Base-by-base conservation (phyloP, 2,797 vertebrate species). In the Labeo calbasu region DNA sequence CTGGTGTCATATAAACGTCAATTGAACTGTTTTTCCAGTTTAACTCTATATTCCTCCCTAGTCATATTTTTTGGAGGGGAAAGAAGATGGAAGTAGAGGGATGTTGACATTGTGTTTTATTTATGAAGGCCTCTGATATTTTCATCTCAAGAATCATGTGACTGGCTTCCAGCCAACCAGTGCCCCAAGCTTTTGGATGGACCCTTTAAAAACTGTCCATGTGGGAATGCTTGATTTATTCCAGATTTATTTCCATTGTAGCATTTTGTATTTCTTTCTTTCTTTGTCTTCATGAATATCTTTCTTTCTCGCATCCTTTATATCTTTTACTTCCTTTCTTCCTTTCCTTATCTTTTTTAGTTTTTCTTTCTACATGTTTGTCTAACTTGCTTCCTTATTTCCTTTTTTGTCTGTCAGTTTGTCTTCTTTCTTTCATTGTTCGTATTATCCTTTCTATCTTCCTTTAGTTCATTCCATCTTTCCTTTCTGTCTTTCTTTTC, bases 91-190 rank as follows among this genome's bases (percentile, higher is more conserved):
- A 21, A 36, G 61, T 59, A 70, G 23, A 77, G 14, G 55, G 77
- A 80, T 70, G 70, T 32, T 69, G 36, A 28, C 19, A 59, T 43
- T 70, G 32, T 70, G 46, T 70, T 79, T 23, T 70, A 36, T 71
- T 53, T 53, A 73, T 57, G 59, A 83, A 53, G n/a, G 65, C 50
- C 72, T 50, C 75, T 76, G 66, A 82, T 82, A 78, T 82, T 77
- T 79, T 83, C 76, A 83, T 79, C 50, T 75, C 59, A 50, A 57
- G 36, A 72, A 59, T 86, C 68, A 79, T 57, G 43, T 83, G 43
- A 72, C 14, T 83, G 76, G 40, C 40, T 66, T 36, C 23, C 70
- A 43, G 69, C 69, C 81, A 79, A 36, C 48, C 63, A 55, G 32
- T 73, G 69, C 63, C 51, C 66, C 19, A 32, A 72, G n/a, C 36